Percentiles rank a stretch among this genome's conserved stretches.
These are phyloP conservation scores for Athripsodes cinereus DNA, from an alignment of 2,888 invertebrate species.

Conservation along the genomic window DNA sequence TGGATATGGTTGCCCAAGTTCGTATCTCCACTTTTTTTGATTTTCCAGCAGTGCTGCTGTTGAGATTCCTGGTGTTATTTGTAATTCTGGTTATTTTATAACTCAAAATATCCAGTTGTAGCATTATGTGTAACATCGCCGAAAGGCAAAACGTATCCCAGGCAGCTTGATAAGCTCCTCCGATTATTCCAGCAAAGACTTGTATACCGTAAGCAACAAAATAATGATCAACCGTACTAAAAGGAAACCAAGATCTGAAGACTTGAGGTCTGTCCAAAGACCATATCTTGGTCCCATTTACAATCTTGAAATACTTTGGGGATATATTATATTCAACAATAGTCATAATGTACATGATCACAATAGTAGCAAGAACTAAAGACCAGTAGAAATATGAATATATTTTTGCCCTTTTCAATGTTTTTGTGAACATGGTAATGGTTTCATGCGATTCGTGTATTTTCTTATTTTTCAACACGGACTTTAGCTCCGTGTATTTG, in stretches of 20 bases:
- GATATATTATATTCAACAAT: constrained; percentile 20
- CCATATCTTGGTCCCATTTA: constrained; percentile 22
- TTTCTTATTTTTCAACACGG: constrained; percentile 15
- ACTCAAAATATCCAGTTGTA: constrained; percentile 38
- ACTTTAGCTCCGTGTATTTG: constrained; percentile 13
- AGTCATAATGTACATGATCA: constrained; percentile 19
- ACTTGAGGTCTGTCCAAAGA: constrained; percentile 23
- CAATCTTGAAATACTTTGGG: constrained; percentile 15
- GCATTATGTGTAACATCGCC: constrained; percentile 42
- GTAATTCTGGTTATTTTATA: neutral
- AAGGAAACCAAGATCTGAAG: constrained; percentile 27
- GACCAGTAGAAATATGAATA: constrained; percentile 23
- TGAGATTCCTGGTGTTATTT: too few species aligned
- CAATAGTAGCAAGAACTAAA: constrained; percentile 11
- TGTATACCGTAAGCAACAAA: constrained; percentile 32
- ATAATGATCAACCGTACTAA: constrained; percentile 8
- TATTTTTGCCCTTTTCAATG: constrained; percentile 6
- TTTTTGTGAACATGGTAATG: neutral
- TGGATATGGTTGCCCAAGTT: too few species aligned
- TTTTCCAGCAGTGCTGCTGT: too few species aligned
- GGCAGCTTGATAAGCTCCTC: constrained; percentile 40
- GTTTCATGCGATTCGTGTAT: constrained; percentile 3
- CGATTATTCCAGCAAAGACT: constrained; percentile 37
- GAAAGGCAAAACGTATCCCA: constrained; percentile 42
- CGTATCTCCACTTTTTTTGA: too few species aligned